These are phyloP conservation scores for Phrynosoma blainvillii DNA, from an alignment of 2,113 vertebrate genomes.

Conservation along the genomic window DNA sequence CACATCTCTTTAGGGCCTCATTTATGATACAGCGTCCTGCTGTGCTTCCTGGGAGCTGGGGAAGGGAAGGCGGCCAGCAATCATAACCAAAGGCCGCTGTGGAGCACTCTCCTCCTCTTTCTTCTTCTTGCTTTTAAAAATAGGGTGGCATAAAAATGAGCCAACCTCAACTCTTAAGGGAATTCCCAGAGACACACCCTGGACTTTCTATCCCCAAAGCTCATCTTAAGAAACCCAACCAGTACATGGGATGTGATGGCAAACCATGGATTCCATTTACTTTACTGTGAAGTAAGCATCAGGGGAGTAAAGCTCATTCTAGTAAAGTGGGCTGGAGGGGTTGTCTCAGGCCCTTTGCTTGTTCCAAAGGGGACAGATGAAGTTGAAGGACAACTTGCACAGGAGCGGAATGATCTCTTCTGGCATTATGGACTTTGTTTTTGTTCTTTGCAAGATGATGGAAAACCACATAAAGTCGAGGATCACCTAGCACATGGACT, in stretches of 20 bases:
- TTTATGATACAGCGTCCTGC: background rate
- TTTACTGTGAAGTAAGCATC: background rate
- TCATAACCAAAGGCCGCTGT: background rate
- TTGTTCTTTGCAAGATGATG: constrained; percentile 37
- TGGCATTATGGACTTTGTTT: constrained; percentile 29
- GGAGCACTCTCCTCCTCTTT: too few species aligned
- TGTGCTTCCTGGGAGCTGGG: too few species aligned
- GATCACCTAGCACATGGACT: constrained; percentile 34
- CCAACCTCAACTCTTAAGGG: background rate
- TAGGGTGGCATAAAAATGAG: background rate
- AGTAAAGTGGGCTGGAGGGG: background rate
- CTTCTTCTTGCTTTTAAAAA: background rate
- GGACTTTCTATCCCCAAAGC: background rate
- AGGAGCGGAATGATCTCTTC: constrained; percentile 29
- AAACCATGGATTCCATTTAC: background rate
- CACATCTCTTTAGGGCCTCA: background rate
- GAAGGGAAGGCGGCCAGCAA: background rate
- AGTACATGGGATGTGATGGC: background rate
- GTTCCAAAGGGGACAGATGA: constrained; percentile 13
- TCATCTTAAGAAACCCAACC: background rate
- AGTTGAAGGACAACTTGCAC: constrained; percentile 14
- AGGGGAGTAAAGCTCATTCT: background rate
- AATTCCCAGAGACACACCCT: background rate
- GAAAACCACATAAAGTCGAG: constrained; percentile 30
- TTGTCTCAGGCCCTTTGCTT: fast-evolving